Base-by-base conservation (phyloP, 2,888 invertebrate genomes). In the Muschampia plurimacula region DNA sequence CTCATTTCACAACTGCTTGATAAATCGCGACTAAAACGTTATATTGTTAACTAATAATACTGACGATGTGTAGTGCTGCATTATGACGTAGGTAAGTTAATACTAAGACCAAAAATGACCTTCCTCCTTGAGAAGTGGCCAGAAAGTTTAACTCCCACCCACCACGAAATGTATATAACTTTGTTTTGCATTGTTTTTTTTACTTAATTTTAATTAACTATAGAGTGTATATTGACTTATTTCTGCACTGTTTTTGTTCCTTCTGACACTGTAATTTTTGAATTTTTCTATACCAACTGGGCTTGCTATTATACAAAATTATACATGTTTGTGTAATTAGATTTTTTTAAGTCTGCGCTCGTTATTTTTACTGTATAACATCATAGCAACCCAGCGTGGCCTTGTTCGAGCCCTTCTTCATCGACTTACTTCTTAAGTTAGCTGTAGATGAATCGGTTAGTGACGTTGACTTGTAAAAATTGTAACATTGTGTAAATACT, bases 131-230 rank as follows among this genome's bases (percentile, higher is more conserved):
- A 79, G 75, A 85, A 90, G 91, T 91, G 91, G 91, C 91, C 91
- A 90, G 91, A 86, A 76, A 77, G 80, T 84, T 81, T 85, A 83
- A 83, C 83, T 89, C 90, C 90, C 89, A 89, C 91, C 91, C 88
- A 92, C 91, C 89, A 91, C 89, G 83, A 83, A 83, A 80, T 91
- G 90, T 91, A 92, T 86, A 90, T 89, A 90, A 86, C 81, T 80
- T 83, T 84, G 82, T 86, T 57, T 84, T 83, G 82, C 80, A 79
- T 83, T 85, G 84, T 85, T 84, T 84, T 87, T 72, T 81, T 82
- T 83, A 80, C 78, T 77, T 86, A 84, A 82, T 85, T 84, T 81
- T 85, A 84, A 82, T 81, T 82, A 82, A 81, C 80, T 81, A 13
- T 85, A 84, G 83, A 80, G 78, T 87, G 86, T 87, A 87, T 81